Base-by-base conservation (phyloP, 2,888 invertebrate genomes). In the Cosmorhoe ocellata region DNA sequence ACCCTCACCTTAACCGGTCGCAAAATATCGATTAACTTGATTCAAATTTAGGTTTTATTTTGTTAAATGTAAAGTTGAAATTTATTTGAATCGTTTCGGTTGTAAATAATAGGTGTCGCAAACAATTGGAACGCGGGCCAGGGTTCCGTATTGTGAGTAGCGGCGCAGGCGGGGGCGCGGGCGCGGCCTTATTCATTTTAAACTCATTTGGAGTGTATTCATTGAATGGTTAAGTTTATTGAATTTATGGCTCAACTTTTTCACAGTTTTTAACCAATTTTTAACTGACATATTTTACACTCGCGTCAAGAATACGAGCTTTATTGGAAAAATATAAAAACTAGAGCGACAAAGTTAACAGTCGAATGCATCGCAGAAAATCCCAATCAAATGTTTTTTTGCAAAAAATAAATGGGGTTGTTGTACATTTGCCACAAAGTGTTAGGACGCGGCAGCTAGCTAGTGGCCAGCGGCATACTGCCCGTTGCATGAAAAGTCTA, bases 121-220 rank as follows among this genome's bases (percentile, higher is more conserved):
- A 74, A 84, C 86, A 86, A 84, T 79, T 64, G 74, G 40, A 64
- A 58, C 59, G 67, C 66, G 68, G 67, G 68, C 43, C 42, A 58
- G 59, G 75, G 75, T 71, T 66, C 65, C 61, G 64, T 67, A 71
- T 78, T 78, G 67, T 65, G 67, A 66, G 67, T 66, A 72, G 71
- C n/a, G n/a, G n/a, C n/a, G n/a, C 69, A 48, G 57, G 74, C 73
- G 56, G 56, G 37, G 49, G 28, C 42, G 59, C 61, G 61, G 66
- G 66, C 66, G 76, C 74, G 77, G 48, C 61, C 76, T 79, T 84
- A 83, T 81, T 83, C 83, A 81, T 77, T 77, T 74, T 64, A 55
- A 67, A 52, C 56, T 58, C 43, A 56, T 59, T 62, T 62, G 42
- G 39, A 60, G 60, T 60, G 61, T 50, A 59, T 59, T 65, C 59